A percentile compares a stretch with the other conserved stretches of the same genome.
These are phyloP conservation scores for Synchiropus splendidus DNA, from an alignment of 2,113 vertebrate genomes.

Conservation along the genomic window DNA sequence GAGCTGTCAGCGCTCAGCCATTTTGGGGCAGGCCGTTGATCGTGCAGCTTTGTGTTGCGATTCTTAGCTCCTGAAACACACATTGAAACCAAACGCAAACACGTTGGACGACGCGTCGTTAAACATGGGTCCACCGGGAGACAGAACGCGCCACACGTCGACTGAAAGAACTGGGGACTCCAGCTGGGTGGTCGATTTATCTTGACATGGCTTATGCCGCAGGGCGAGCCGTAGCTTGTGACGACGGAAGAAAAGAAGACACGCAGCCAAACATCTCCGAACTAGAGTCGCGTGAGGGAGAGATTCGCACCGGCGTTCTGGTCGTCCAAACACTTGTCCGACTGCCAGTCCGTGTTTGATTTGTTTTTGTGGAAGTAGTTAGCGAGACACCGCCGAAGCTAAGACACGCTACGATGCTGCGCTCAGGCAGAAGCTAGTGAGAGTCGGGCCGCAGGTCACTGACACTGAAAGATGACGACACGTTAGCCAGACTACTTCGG, in stretches of 20 bases:
- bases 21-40: slow-evolving; percentile 63
- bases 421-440: slow-evolving; percentile 29
- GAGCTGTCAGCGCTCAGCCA: slow-evolving; percentile 49
- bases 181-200: slow-evolving; percentile 87
- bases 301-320: no score
- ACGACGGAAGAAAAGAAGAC: slow-evolving; percentile 65
- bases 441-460: no score
- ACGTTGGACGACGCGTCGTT: slow-evolving; percentile 59
- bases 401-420: slow-evolving; percentile 44
- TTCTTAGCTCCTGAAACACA: slow-evolving; percentile 37
- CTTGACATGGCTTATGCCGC: slow-evolving; percentile 97
- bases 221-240: slow-evolving; percentile 66
- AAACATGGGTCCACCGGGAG: slow-evolving; percentile 78
- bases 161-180: slow-evolving; percentile 81
- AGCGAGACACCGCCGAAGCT: slow-evolving; percentile 5
- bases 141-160: slow-evolving; percentile 74
- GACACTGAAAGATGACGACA: not conserved
- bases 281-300: slow-evolving; percentile 24
- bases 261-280: slow-evolving; percentile 41
- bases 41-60: slow-evolving; percentile 17
- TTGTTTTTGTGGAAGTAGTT: slow-evolving; percentile 9
- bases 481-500: slow-evolving; percentile 9
- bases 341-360: slow-evolving; percentile 6
- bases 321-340: not conserved
- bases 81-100: slow-evolving; percentile 43